A percentile compares a stretch with the other conserved stretches of the same genome.
phyloP scores from a whole-genome alignment of 2,113 vertebrate genomes.

The Parotia lawesii region DNA sequence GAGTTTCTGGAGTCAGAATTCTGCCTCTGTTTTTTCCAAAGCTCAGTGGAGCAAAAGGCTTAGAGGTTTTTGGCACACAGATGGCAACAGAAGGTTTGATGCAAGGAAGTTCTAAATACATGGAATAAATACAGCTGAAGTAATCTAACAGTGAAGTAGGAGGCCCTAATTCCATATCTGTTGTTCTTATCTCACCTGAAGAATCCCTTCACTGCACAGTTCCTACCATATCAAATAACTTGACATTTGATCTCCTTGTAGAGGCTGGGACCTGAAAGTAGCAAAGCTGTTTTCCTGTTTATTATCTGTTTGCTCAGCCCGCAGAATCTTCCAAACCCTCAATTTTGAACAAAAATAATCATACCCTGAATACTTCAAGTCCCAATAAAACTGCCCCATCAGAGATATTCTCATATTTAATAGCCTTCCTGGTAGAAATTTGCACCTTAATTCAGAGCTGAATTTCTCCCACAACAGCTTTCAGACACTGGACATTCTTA shows the following conservation, averaged over 20 bases:
- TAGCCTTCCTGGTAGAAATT: neutral
- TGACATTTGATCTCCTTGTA: neutral
- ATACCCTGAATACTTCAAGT: neutral
- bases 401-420: neutral
- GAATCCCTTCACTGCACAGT: neutral
- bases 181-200: neutral
- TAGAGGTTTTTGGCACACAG: slow-evolving; percentile 16
- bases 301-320: neutral
- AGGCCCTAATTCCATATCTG: neutral
- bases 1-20: neutral
- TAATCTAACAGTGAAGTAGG: neutral
- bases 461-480: neutral
- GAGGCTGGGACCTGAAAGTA: neutral
- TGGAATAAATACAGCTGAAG: slow-evolving; percentile 29
- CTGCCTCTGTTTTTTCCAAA: neutral
- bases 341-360: neutral
- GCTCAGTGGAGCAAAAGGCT: slow-evolving; percentile 7
- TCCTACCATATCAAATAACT: neutral
- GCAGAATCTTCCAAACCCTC: neutral
- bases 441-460: neutral
- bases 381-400: neutral
- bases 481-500: neutral
- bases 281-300: neutral
- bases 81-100: slow-evolving; percentile 33
- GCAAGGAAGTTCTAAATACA: slow-evolving; percentile 4